Percentiles rank a stretch among this genome's conserved stretches.
phyloP scores from a whole-genome alignment of 1,140 invertebrate species.

The Propsilocerus akamusi region DNA sequence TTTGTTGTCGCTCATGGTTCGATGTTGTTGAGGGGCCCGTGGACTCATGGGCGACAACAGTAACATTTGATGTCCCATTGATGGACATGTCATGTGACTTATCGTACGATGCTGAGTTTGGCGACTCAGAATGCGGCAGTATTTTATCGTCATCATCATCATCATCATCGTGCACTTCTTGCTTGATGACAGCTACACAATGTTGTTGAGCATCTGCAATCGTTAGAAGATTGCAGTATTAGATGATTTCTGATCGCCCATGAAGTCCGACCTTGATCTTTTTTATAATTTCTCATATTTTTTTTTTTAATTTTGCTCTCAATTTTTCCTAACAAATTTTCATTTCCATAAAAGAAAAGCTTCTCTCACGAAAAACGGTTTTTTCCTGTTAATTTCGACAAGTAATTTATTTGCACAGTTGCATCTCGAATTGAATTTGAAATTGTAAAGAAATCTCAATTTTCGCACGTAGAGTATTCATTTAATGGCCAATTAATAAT shows the following conservation, averaged over 20 bases:
- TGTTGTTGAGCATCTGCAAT: conserved; percentile 7
- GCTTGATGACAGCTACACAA: conserved; percentile 1
- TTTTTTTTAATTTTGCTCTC: background rate
- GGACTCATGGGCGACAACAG: background rate
- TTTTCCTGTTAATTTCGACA: too few relatives aligned
- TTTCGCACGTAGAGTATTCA: too few relatives aligned
- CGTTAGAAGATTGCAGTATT: conserved; percentile 5
- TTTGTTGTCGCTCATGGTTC: background rate
- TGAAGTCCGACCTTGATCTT: background rate
- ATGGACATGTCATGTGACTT: background rate
- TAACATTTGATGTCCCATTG: background rate
- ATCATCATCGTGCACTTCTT: background rate
- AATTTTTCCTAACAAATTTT: too few relatives aligned
- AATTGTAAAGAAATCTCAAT: too few relatives aligned
- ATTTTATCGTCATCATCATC: background rate
- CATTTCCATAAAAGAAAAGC: too few relatives aligned
- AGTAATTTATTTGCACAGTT: too few relatives aligned
- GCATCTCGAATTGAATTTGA: too few relatives aligned
- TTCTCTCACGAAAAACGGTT: too few relatives aligned
- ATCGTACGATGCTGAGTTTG: background rate
- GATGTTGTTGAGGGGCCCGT: background rate
- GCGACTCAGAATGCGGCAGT: background rate
- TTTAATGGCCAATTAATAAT: too few relatives aligned
- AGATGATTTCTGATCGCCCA: conserved; percentile 4
- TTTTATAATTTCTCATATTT: background rate